Base-by-base conservation (phyloP, 2,797 vertebrate species). In the Argyrosomus regius region DNA sequence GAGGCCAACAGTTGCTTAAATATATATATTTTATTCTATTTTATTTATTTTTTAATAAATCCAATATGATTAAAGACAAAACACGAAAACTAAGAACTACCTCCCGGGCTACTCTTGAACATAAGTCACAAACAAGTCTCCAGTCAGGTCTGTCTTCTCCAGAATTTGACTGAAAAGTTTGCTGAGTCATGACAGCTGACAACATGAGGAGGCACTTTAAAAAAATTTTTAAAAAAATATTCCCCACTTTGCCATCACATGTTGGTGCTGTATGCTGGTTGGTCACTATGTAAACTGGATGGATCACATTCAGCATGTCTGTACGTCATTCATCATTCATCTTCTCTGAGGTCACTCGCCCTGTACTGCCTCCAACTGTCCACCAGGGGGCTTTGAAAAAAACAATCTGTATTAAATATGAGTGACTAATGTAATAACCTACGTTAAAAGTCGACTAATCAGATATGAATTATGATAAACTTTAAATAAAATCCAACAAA, bases 351-450 rank as follows among this genome's bases (percentile, higher is more conserved):
- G 24, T 35, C 46, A 62, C 22, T 1, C 50, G 9, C 35, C 39
- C 7, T 48, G 50, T 24, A 22, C 14, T 68, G 13, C 9, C 35
- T n/a, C 22, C 5, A n/a, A 43, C 13, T 72, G 61, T 66, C 93
- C 93, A 90, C 85, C 62, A 92, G 92, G 78, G 90, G 93, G 91
- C 86, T 81, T 83, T 68, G 22, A 13, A 1, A 46, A 46, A 0
- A 13, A 4, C 2, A 16, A 22, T 8, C 8, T 17, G 11, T 8
- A 2, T 54, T 11, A 31, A 46, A 16, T 9, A 18, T 17, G 20
- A 72, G 46, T 35, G 6, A 26, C 3, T 0, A 3, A 14, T 4
- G 6, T 4, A 65, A 2, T 18, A 20, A 6, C 18, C 0, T 31
- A 2, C 0, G 4, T 12, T 6, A 16, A 59, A 10, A 17, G 13